Percentiles rank a stretch among this genome's conserved stretches.
Evolutionary conservation across 1,140 invertebrate species (phyloP).

Genomic region (Amyelois transitella): DNA sequence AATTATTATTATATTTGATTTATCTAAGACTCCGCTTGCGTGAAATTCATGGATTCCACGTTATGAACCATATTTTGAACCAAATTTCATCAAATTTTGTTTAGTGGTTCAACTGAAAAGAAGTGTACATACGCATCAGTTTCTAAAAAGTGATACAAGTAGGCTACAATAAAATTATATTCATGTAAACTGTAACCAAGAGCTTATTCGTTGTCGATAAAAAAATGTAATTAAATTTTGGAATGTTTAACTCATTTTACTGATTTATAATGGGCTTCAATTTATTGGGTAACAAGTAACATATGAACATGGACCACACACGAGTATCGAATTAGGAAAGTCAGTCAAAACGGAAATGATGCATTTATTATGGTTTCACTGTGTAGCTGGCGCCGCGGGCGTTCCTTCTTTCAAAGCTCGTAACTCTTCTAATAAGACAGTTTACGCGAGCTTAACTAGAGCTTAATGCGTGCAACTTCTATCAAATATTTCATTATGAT

Average conservation of each 20-base stretch:
- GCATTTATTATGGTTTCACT: slow-evolving; percentile 54
- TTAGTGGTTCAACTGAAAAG: too few species aligned
- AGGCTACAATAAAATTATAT: too few species aligned
- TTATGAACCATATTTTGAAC: too few species aligned
- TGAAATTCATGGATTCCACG: too few species aligned
- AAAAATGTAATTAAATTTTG: background rate
- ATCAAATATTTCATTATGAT: slow-evolving; percentile 54
- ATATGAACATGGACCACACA: slow-evolving; percentile 51
- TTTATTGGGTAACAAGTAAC: slow-evolving; percentile 35
- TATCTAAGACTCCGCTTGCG: too few species aligned
- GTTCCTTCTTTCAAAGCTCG: slow-evolving; percentile 50
- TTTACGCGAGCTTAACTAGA: slow-evolving; percentile 48
- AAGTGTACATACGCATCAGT: too few species aligned
- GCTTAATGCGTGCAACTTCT: slow-evolving; percentile 44
- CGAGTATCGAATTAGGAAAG: slow-evolving; percentile 52
- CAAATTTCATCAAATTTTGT: too few species aligned
- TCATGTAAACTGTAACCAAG: too few species aligned
- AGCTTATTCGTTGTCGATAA: too few species aligned
- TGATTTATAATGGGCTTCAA: slow-evolving; percentile 32
- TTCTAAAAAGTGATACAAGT: too few species aligned
- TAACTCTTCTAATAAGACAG: slow-evolving; percentile 61
- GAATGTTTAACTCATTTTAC: slow-evolving; percentile 6
- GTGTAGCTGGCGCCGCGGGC: slow-evolving; percentile 44
- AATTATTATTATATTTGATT: too few species aligned
- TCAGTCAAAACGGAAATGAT: slow-evolving; percentile 56